Percentiles rank a stretch among this genome's conserved stretches.
phyloP scores from a whole-genome alignment of 2,888 invertebrate species.

The Melanotus villosus region DNA sequence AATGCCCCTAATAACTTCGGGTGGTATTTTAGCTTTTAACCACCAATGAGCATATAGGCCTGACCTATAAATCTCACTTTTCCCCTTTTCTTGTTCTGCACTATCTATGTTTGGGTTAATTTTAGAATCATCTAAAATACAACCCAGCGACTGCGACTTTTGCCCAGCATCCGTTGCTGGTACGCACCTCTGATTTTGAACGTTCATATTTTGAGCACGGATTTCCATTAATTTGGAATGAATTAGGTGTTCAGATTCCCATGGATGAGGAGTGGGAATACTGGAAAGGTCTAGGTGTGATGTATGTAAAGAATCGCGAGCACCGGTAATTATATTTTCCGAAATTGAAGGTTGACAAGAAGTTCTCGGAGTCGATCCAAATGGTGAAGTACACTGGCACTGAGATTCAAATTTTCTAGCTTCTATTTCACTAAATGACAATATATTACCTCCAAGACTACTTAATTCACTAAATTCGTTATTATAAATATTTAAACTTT shows the following conservation, averaged over 20 bases:
- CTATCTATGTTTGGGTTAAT: background rate
- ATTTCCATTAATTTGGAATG: slow-evolving; percentile 67
- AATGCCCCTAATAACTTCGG: slow-evolving; percentile 70
- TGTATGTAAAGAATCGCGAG: slow-evolving; percentile 70
- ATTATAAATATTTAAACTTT: slow-evolving; percentile 57
- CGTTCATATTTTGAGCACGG: slow-evolving; percentile 33
- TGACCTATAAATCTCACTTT: slow-evolving; percentile 79
- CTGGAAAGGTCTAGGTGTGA: slow-evolving; percentile 64
- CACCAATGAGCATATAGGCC: slow-evolving; percentile 94
- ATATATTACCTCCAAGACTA: slow-evolving; percentile 55
- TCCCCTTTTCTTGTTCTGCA: slow-evolving; percentile 62
- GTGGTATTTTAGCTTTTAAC: slow-evolving; percentile 89
- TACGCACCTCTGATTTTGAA: slow-evolving; percentile 33
- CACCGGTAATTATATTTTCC: slow-evolving; percentile 71
- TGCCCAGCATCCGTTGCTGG: slow-evolving; percentile 44
- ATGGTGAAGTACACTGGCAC: slow-evolving; percentile 81
- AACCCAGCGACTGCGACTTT: slow-evolving; percentile 60
- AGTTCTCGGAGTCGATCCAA: slow-evolving; percentile 80
- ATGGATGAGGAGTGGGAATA: slow-evolving; percentile 65
- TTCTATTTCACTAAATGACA: slow-evolving; percentile 73
- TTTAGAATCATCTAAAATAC: slow-evolving; percentile 45
- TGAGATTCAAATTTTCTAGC: slow-evolving; percentile 78
- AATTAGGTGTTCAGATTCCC: slow-evolving; percentile 68
- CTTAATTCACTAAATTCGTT: slow-evolving; percentile 56
- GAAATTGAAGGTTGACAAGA: slow-evolving; percentile 75